Percentiles rank a stretch among this genome's conserved stretches.
Conservation (phyloP, 2,797 vertebrate species). For the Rhadinocentrus ornatus region DNA sequence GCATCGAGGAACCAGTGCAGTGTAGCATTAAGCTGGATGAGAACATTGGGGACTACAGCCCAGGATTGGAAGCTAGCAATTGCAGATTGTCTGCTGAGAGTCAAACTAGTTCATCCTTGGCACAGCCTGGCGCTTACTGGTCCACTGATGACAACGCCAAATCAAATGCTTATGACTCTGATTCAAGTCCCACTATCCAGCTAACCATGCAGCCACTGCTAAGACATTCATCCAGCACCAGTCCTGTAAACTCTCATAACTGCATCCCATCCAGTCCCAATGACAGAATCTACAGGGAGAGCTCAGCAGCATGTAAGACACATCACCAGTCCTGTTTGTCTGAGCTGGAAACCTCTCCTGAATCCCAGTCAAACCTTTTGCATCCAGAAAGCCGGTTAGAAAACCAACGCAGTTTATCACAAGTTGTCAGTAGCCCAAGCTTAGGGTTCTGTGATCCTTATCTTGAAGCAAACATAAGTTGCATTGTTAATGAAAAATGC, state of each 20-base stretch:
- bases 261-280: conserved; percentile 68
- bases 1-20: conserved; percentile 91
- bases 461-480: conserved; percentile 73
- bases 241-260: conserved; percentile 65
- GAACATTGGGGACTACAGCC: conserved; percentile 81
- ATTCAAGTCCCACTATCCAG: conserved; percentile 82
- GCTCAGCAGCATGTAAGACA: conserved; percentile 57
- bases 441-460: conserved; percentile 83
- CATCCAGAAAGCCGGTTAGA: conserved; percentile 70
- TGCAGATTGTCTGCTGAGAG: conserved; percentile 67
- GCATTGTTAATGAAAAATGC: conserved; percentile 67
- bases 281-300: conserved; percentile 60
- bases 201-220: conserved; percentile 87
- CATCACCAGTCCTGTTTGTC: conserved; percentile 53
- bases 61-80: conserved; percentile 71
- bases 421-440: conserved; percentile 80
- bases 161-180: conserved; percentile 76
- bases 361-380: conserved; percentile 54
- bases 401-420: conserved; percentile 81
- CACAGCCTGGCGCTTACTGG: conserved; percentile 79
- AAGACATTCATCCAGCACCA: conserved; percentile 62
- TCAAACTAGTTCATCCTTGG: conserved; percentile 44
- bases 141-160: conserved; percentile 72
- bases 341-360: conserved; percentile 49
- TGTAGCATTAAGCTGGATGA: conserved; percentile 88